phyloP scores from a whole-genome alignment of 2,888 invertebrate species.

The Dioctria linearis region DNA sequence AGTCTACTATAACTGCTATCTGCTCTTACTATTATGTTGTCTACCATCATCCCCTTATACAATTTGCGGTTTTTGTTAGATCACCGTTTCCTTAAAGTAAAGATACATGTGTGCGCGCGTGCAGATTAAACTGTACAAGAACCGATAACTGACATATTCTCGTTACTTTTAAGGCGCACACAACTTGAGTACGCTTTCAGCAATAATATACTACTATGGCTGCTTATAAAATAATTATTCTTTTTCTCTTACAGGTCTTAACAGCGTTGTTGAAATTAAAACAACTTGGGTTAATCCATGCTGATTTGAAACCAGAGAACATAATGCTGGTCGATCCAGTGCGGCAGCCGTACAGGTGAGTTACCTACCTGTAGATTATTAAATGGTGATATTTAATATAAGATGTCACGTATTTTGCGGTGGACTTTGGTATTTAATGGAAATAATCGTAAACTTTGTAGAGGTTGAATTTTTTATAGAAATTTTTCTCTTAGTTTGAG shows the following conservation, averaged over 20 bases:
- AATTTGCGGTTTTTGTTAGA: slow-evolving; percentile 12
- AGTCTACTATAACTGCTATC: too few species aligned
- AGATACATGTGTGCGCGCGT: not conserved
- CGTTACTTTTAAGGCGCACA: not conserved
- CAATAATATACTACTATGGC: not conserved
- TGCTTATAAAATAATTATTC: not conserved
- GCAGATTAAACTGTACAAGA: slow-evolving; percentile 6
- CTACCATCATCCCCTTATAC: not conserved
- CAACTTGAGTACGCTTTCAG: not conserved
- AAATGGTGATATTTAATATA: not conserved
- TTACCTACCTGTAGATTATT: not conserved
- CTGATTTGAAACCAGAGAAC: slow-evolving; percentile 99
- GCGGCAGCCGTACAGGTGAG: slow-evolving; percentile 88
- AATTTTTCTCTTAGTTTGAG: too few species aligned
- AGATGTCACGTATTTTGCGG: not conserved
- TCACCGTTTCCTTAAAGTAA: slow-evolving; percentile 11
- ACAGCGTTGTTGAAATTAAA: slow-evolving; percentile 79
- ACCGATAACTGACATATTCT: slow-evolving; percentile 1
- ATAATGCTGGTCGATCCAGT: slow-evolving; percentile 99
- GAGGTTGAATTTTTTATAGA: not conserved
- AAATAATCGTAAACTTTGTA: not conserved
- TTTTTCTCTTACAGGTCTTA: slow-evolving; percentile 69
- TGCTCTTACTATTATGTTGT: not conserved
- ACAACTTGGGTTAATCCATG: slow-evolving; percentile 99
- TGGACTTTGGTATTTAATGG: not conserved